Evolutionary conservation across 2,113 vertebrate genomes (phyloP), one percentile per base, ranked within the genome.

Genomic region (Struthio camelus): DNA sequence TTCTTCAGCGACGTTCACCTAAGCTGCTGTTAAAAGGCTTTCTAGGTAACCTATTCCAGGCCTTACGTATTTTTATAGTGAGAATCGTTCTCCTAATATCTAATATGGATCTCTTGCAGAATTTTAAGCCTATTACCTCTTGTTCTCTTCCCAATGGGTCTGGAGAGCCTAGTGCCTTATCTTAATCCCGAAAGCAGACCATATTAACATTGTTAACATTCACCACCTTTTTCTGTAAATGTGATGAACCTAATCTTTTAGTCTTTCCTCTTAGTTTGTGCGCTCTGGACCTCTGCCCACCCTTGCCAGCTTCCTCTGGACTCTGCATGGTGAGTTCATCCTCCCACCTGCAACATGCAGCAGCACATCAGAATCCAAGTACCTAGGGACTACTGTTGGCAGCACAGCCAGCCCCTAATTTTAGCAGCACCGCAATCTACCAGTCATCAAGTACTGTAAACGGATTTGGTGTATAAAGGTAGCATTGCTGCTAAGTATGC

Each of bases 401-500:
- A 61, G 62, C 44, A 6, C 24, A 66, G 27, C 67, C 56, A 56
- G 32, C 38, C 38, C 28, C 1, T 0, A 42, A 66, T 8, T 12
- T 3, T 0, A 51, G 14, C 30, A 50, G 24, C 51, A 32, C 22
- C 1, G 1, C 75, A 23, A 9, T 34, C n/a, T 17, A 14, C 42
- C 27, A 10, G 0, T 44, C 25, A 1, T 17, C 8, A 50, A 24
- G 53, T 34, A 20, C 30, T 3, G 0, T 23, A 23, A 48, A 30
- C 27, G 10, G 14, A 3, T 11, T n/a, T 4, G 9, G 17, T 13
- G 44, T 13, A 15, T 6, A 58, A 64, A 36, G 42, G 56, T 44
- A 65, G 42, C 34, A 8, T 7, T 36, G 65, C 34, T 51, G 14
- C 28, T 38, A 38, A 44, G 28, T 7, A 62, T 56, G n/a, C 36